Evolutionary conservation across 2,797 vertebrate species (phyloP).

Genomic region (Megalops cyprinoides): DNA sequence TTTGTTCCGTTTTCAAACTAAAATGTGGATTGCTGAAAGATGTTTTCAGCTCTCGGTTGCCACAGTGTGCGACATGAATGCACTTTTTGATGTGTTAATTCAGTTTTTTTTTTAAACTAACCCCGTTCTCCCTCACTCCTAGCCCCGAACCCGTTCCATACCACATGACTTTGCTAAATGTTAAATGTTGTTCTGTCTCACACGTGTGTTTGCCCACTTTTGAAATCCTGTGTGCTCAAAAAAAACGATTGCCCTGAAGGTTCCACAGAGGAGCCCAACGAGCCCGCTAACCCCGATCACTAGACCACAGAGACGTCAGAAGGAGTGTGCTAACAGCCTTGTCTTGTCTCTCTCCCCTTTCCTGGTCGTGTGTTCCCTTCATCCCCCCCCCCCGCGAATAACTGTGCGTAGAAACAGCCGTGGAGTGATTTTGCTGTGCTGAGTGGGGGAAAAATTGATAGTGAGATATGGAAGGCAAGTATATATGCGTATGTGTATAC

Average conservation of each 20-base stretch:
- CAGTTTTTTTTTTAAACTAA: no score
- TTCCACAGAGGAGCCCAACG: neutral
- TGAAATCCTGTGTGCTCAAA: neutral
- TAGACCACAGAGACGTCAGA: slow-evolving; percentile 72
- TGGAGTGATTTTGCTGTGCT: slow-evolving; percentile 98
- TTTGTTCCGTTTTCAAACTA: neutral
- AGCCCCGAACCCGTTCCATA: no score
- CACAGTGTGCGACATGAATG: neutral
- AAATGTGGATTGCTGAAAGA: neutral
- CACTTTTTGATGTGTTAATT: no score
- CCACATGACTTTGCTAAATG: neutral
- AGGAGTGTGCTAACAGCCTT: slow-evolving; percentile 85
- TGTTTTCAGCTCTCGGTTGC: neutral
- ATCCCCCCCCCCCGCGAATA: slow-evolving; percentile 79
- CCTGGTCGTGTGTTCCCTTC: slow-evolving; percentile 71
- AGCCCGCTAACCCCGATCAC: neutral
- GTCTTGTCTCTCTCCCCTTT: slow-evolving; percentile 74
- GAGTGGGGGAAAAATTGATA: slow-evolving; percentile 99
- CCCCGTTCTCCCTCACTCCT: no score
- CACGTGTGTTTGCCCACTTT: neutral
- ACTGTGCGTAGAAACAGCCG: slow-evolving; percentile 91
- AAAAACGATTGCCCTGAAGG: neutral
- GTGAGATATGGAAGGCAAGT: slow-evolving; percentile 90
- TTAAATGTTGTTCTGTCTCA: neutral
- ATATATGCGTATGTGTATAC: slow-evolving; percentile 53